Conservation (phyloP, 2,888 invertebrate species). For the Mechanitis messenoides region DNA sequence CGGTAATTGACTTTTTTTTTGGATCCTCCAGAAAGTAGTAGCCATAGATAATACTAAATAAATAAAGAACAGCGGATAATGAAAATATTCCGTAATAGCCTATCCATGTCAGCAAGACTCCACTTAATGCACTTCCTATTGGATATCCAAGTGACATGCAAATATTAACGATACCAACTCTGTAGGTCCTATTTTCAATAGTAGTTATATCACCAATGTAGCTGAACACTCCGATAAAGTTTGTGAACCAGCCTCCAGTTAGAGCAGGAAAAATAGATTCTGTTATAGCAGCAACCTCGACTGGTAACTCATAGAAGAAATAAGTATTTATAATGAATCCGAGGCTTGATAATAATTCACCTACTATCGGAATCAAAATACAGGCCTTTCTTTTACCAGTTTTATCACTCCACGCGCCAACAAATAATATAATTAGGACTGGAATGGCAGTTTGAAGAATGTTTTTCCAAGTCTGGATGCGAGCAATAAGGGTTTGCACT, state of each 20-base stretch:
- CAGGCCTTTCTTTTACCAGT: constrained; percentile 84
- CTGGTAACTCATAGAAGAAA: constrained; percentile 85
- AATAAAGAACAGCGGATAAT: constrained; percentile 82
- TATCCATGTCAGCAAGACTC: constrained; percentile 81
- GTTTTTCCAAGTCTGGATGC: constrained; percentile 90
- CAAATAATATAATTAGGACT: constrained; percentile 86
- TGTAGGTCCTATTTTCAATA: constrained; percentile 85
- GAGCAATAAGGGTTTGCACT: constrained; percentile 84
- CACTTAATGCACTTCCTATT: constrained; percentile 90
- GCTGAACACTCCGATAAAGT: constrained; percentile 91
- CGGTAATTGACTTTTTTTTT: constrained; percentile 44
- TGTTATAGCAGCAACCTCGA: constrained; percentile 85
- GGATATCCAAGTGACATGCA: constrained; percentile 92
- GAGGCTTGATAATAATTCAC: constrained; percentile 85
- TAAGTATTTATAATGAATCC: constrained; percentile 87
- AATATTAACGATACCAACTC: constrained; percentile 91
- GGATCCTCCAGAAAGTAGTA: constrained; percentile 82
- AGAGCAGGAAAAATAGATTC: constrained; percentile 88
- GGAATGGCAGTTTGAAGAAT: constrained; percentile 88
- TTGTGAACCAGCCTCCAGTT: constrained; percentile 91
- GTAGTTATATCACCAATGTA: constrained; percentile 92
- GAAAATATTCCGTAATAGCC: constrained; percentile 90
- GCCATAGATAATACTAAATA: constrained; percentile 84
- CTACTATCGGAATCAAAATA: constrained; percentile 87
- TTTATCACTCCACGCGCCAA: constrained; percentile 88